phyloP scores from a whole-genome alignment of 2,888 invertebrate species.

The Drosophila vallismaia region DNA sequence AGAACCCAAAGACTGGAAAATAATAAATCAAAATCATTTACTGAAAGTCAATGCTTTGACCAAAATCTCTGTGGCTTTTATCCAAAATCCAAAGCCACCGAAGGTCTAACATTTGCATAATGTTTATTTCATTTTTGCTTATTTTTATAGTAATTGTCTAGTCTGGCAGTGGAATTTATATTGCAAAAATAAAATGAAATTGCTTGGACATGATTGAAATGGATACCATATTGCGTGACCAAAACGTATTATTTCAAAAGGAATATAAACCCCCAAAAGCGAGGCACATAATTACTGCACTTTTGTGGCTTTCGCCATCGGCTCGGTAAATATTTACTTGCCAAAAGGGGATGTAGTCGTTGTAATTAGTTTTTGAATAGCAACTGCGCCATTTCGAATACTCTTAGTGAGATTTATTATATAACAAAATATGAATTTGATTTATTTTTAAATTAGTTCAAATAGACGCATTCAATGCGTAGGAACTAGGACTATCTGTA shows the following conservation, averaged over 20 bases:
- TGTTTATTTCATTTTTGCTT: constrained; percentile 5
- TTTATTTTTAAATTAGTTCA: neutral
- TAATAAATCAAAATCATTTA: constrained; percentile 1
- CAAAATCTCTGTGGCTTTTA: neutral
- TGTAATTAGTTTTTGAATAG: constrained; percentile 13
- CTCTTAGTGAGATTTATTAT: neutral
- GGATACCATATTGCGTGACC: constrained; percentile 28
- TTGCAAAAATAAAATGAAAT: neutral
- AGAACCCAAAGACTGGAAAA: neutral
- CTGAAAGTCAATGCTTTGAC: neutral
- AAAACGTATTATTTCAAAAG: constrained; percentile 29
- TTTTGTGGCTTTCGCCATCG: constrained; percentile 36
- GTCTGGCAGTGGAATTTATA: constrained; percentile 1
- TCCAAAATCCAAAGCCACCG: neutral
- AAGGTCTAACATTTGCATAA: neutral
- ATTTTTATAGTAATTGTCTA: constrained; percentile 8
- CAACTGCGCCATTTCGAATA: neutral
- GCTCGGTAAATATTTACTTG: constrained; percentile 19
- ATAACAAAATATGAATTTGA: neutral
- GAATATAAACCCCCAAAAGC: neutral
- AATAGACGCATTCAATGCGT: neutral
- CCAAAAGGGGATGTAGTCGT: constrained; percentile 1
- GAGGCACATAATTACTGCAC: constrained; percentile 37
- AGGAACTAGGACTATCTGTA: constrained; percentile 13
- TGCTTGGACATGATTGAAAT: constrained; percentile 14